Evolutionary conservation across 2,113 vertebrate species (phyloP).

Genomic region (Lepus americanus): DNA sequence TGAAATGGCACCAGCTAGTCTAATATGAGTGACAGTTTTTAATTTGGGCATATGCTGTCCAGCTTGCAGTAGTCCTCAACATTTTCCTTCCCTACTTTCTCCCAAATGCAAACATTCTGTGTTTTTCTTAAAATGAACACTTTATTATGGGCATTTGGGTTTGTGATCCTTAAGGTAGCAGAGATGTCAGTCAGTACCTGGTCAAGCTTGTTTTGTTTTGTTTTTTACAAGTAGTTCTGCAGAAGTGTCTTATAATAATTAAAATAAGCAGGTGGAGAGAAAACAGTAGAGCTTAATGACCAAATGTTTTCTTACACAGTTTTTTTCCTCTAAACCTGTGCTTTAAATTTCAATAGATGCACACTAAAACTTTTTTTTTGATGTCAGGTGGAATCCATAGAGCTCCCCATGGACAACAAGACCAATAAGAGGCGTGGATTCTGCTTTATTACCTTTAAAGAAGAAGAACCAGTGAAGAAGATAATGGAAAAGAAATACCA

Average conservation of each 20-base stretch:
- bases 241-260: not conserved
- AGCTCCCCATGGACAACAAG: slow-evolving; percentile 99
- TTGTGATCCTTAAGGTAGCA: slow-evolving; percentile 43
- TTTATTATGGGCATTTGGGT: not conserved
- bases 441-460: slow-evolving; percentile 99
- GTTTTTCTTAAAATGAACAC: not conserved
- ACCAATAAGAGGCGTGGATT: slow-evolving; percentile 99
- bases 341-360: not conserved
- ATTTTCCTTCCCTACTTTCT: not conserved
- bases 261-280: not conserved
- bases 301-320: not conserved
- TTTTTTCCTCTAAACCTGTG: not conserved
- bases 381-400: slow-evolving; percentile 96
- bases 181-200: not conserved
- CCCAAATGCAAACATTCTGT: not conserved
- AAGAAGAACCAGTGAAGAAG: slow-evolving; percentile 97
- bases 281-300: not conserved
- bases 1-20: not conserved
- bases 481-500: slow-evolving; percentile 99
- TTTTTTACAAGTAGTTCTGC: not conserved
- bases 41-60: not conserved
- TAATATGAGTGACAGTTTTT: not conserved
- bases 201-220: not conserved
- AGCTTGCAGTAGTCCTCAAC: not conserved
- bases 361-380: slow-evolving; percentile 30